A percentile compares a stretch with the other conserved stretches of the same genome.
Evolutionary conservation across 2,888 invertebrate genomes (phyloP).

Genomic region (Zaprionus obscuricornis): DNA sequence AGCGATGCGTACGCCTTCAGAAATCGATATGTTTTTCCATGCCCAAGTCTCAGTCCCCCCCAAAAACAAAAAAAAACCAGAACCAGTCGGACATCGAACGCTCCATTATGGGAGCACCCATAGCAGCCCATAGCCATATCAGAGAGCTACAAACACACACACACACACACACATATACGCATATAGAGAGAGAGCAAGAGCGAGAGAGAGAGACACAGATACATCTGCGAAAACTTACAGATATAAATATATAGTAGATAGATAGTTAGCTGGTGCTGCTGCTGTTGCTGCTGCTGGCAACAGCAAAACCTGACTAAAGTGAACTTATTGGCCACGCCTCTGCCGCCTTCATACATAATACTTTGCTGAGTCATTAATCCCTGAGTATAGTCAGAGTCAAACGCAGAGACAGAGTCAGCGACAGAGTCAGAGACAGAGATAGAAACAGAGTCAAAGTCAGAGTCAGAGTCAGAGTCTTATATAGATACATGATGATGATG

Average conservation of each 20-base stretch:
- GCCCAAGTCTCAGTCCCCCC: slow-evolving; percentile 51
- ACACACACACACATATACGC: slow-evolving; percentile 34
- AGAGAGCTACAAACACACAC: slow-evolving; percentile 20
- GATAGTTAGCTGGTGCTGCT: too few species aligned
- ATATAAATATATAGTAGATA: too few species aligned
- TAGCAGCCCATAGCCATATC: slow-evolving; percentile 61
- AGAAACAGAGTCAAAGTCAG: too few species aligned
- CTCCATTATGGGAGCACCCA: slow-evolving; percentile 63
- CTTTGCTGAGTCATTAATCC: slow-evolving; percentile 55
- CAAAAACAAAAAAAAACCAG: too few species aligned
- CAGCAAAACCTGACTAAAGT: slow-evolving; percentile 54
- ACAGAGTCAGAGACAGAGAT: neutral
- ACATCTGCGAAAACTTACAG: too few species aligned
- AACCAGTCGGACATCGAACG: slow-evolving; percentile 57
- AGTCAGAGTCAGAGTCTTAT: too few species aligned
- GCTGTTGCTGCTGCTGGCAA: slow-evolving; percentile 29
- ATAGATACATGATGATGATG: too few species aligned
- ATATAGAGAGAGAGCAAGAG: too few species aligned
- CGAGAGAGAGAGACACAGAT: too few species aligned
- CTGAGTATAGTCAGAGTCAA: neutral
- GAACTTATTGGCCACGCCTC: slow-evolving; percentile 45
- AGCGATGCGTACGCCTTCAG: slow-evolving; percentile 66
- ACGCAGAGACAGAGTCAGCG: slow-evolving; percentile 4
- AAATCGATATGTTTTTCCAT: slow-evolving; percentile 70
- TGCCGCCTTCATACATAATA: slow-evolving; percentile 24